A percentile compares a stretch with the other conserved stretches of the same genome.
Evolutionary conservation across 1,140 invertebrate species (phyloP).

Genomic region (Plectrocnemia conspersa): DNA sequence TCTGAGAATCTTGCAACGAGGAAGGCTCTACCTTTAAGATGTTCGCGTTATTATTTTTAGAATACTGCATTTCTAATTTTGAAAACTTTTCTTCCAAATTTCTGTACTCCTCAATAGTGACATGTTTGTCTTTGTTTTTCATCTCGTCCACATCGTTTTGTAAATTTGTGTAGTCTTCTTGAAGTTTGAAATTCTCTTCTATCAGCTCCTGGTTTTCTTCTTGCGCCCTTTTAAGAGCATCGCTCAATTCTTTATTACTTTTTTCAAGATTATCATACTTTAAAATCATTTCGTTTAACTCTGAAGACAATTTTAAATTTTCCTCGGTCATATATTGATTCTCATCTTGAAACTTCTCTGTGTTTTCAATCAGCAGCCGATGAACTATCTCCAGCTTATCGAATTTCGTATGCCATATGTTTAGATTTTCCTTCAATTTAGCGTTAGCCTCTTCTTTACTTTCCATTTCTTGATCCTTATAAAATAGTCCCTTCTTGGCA

Average conservation of each 20-base stretch:
- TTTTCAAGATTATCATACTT: constrained; percentile 48
- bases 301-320: constrained; percentile 30
- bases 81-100: constrained; percentile 47
- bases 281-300: constrained; percentile 42
- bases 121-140: constrained; percentile 24
- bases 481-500: constrained; percentile 44
- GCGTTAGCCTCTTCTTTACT: constrained; percentile 21
- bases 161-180: constrained; percentile 47
- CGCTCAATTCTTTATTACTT: constrained; percentile 42
- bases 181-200: constrained; percentile 49
- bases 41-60: constrained; percentile 41
- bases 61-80: constrained; percentile 43
- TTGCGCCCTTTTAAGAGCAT: constrained; percentile 46
- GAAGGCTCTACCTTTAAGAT: constrained; percentile 42
- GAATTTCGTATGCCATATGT: constrained; percentile 47
- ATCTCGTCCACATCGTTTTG: constrained; percentile 38
- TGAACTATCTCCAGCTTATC: constrained; percentile 49
- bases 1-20: constrained; percentile 47
- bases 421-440: constrained; percentile 39
- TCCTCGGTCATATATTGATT: constrained; percentile 50
- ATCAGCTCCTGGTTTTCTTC: constrained; percentile 51
- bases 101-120: constrained; percentile 45
- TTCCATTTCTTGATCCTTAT: constrained; percentile 40
- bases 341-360: constrained; percentile 47
- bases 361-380: constrained; percentile 45